Evolutionary conservation across 2,888 invertebrate species (phyloP), one percentile per base, ranked within the genome.

Genomic region (Pheosia tremula): DNA sequence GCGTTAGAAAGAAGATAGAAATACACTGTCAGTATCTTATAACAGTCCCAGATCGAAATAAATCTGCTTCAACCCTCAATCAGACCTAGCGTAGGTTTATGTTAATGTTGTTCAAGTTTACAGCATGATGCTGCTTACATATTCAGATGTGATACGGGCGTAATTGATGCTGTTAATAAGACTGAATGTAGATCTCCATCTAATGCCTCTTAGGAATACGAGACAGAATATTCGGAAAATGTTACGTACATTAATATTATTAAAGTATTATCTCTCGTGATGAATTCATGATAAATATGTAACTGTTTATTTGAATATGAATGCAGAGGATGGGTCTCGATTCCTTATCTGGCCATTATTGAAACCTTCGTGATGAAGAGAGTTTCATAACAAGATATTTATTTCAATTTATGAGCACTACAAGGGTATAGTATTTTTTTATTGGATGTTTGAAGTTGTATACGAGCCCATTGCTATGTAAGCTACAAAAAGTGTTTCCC

Each of bases 141-240:
- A 50, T 50, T 53, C 53, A 37, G 37, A 37, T 50, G 9, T n/a
- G 50, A 9, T 47, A n/a, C 11, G 47, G 2, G 50, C 9, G 24
- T 24, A 50, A 50, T 50, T 50, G 24, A 50, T 24, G 53, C 11
- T 53, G 53, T 36, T 50, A 53, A 53, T 53, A 50, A 50, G 50
- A 24, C 24, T 5, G 24, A 50, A 50, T 24, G 3, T 50, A 50
- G 13, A 50, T 50, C 24, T 50, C 9, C 24, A 50, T 24, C 50
- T 50, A 50, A 50, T 9, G 13, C 24, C 47, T 47, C n/a, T n/a
- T 5, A 5, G 47, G 47, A 47, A 47, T n/a, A 41, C 41, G 41
- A 41, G 41, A 8, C 41, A 41, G 41, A 24, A 24, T 24, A 24
- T 24, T 24, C 3, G 4, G 9, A 9, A 47, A 47, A 47, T 47